These are phyloP conservation scores for Cichlasoma orientale DNA, from an alignment of 2,797 vertebrate species.

Conservation along the genomic window DNA sequence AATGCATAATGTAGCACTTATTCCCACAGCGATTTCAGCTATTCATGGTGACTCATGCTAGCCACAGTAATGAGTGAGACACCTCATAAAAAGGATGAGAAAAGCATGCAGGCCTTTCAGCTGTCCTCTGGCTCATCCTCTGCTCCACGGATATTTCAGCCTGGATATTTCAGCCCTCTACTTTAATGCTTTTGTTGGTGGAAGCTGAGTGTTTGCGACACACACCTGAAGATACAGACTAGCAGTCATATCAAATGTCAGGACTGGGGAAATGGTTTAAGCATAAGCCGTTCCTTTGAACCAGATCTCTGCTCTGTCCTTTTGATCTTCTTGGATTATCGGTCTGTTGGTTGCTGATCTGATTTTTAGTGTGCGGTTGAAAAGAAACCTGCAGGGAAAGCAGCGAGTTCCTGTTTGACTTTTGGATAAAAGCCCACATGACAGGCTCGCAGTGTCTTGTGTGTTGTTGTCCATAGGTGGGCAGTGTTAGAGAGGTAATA, in stretches of 20 bases:
- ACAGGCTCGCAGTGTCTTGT: background rate
- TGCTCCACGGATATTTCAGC: constrained; percentile 6
- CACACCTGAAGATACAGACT: constrained; percentile 44
- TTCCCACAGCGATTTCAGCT: constrained; percentile 26
- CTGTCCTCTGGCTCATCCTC: constrained; percentile 3
- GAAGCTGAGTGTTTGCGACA: constrained; percentile 37
- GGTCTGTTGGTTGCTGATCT: background rate
- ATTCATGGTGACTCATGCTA: constrained; percentile 52
- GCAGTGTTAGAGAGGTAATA: constrained; percentile 28
- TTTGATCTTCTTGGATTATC: constrained; percentile 16
- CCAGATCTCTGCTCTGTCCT: background rate
- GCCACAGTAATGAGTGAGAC: constrained; percentile 35
- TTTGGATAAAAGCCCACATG: constrained; percentile 9
- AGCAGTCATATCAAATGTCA: constrained; percentile 27
- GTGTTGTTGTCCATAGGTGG: constrained; percentile 22
- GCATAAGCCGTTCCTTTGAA: constrained; percentile 1
- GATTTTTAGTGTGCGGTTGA: constrained; percentile 7
- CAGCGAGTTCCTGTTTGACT: background rate
- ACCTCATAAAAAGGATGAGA: constrained; percentile 38
- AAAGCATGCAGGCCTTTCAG: constrained; percentile 13
- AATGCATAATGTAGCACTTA: constrained; percentile 36
- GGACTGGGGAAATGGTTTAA: constrained; percentile 5
- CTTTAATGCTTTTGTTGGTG: constrained; percentile 7
- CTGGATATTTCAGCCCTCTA: constrained; percentile 10
- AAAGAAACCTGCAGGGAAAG: constrained; percentile 18